A percentile compares a stretch with the other conserved stretches of the same genome.
Evolutionary conservation across 2,797 vertebrate species (phyloP).

Genomic region (Phoebastria nigripes): DNA sequence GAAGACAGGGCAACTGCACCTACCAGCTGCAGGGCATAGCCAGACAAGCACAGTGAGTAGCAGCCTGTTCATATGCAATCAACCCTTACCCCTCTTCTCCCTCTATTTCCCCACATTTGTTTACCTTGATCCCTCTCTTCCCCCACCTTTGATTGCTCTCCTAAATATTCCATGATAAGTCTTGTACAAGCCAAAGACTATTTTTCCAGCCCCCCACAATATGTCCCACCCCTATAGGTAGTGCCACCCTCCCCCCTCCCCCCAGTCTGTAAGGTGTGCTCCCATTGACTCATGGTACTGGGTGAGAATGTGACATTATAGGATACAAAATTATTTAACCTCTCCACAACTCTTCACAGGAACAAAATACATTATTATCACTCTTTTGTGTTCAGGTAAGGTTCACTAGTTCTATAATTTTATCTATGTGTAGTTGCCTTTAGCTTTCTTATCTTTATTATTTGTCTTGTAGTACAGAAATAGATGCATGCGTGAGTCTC

Average conservation of each 20-base stretch:
- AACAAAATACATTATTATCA: not conserved
- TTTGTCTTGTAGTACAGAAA: not conserved
- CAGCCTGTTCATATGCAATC: not conserved
- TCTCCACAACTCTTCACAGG: not conserved
- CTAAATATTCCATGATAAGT: not conserved
- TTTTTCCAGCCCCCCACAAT: not conserved
- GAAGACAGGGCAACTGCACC: not conserved
- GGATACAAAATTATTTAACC: not conserved
- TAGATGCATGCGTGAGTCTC: not conserved
- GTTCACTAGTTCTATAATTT: not conserved
- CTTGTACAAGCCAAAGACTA: not conserved
- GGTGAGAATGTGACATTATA: not conserved
- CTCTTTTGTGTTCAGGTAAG: not conserved
- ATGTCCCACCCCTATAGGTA: not conserved
- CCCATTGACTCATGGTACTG: not conserved
- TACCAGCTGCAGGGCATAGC: not conserved
- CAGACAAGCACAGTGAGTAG: rapidly evolving
- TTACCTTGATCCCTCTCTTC: not conserved
- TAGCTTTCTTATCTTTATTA: not conserved
- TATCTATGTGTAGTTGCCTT: not conserved
- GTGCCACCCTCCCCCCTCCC: rapidly evolving
- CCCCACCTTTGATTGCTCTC: not conserved
- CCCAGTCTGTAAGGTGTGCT: rapidly evolving
- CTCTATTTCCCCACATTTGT: not conserved
- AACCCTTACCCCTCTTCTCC: not conserved